Percentiles rank a stretch among this genome's conserved stretches.
These are phyloP conservation scores for Cephus pygmeus DNA, from an alignment of 2,888 invertebrate species.

Conservation along the genomic window DNA sequence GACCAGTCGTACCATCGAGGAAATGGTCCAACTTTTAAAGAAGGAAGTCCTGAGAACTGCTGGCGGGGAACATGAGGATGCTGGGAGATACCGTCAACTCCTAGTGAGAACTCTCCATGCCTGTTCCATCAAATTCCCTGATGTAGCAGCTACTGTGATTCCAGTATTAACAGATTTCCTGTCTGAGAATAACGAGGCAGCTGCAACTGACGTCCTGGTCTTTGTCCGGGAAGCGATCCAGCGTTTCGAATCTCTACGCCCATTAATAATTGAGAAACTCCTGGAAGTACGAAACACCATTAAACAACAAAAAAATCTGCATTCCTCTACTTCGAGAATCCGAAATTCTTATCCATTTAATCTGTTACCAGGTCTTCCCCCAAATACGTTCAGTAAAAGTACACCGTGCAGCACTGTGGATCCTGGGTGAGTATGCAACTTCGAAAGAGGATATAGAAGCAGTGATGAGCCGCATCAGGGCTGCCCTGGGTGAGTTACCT, in stretches of 20 bases:
- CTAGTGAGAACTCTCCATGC: conserved; percentile 94
- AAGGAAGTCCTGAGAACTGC: conserved; percentile 93
- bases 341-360: conserved; percentile 20
- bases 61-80: conserved; percentile 93
- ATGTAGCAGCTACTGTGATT: conserved; percentile 92
- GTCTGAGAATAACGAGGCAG: conserved; percentile 87
- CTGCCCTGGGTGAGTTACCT: conserved; percentile 73
- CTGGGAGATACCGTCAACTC: conserved; percentile 94
- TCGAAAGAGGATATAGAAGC: conserved; percentile 80
- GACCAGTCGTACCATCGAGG: conserved; percentile 91
- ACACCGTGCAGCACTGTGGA: conserved; percentile 95
- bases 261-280: conserved; percentile 80
- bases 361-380: conserved; percentile 84
- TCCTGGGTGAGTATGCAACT: conserved; percentile 95
- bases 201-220: conserved; percentile 92
- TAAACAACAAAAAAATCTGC: background rate
- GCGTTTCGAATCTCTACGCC: conserved; percentile 84
- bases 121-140: conserved; percentile 95
- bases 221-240: conserved; percentile 98
- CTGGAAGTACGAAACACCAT: conserved; percentile 45
- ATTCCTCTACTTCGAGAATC: background rate
- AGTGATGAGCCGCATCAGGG: conserved; percentile 81
- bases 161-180: conserved; percentile 95
- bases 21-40: conserved; percentile 91
- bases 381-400: conserved; percentile 92